Evolutionary conservation across 2,113 vertebrate genomes (phyloP), one percentile per base, ranked within the genome.

Genomic region (Malurus alboscapulatus): DNA sequence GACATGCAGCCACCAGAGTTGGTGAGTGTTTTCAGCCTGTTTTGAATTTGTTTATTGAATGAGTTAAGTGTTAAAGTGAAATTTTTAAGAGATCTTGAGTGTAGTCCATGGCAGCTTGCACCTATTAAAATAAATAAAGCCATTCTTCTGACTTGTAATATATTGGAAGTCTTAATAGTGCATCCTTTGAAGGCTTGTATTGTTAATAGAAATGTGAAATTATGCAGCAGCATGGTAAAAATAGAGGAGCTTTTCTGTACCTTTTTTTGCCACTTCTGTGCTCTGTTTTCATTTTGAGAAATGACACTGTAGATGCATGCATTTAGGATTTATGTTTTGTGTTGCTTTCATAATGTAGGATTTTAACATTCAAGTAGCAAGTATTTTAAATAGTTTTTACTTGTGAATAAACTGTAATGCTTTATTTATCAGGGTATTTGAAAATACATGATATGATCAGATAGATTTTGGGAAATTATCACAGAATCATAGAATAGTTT

Each of bases 1-100:
- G 97, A 97, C 75, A 97, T 97, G 93, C 96, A 97, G 45, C 95
- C 97, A 14, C 97, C 97, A 44, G 97, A 97, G 58, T 0, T 97
- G 96, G 96, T 97, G 47, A 96, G 96, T 96, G 12, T 47, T 34
- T 61, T 51, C 34, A 45, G 0, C 9, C 14, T 83, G 42, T 47
- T 63, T 58, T 54, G 45, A 40, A 78, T 18, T 96, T 36, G 36
- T 8, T n/a, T 76, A 20, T 48, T 77, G 36, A 54, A 40, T 32
- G 25, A 40, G 5, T 29, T 34, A 44, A 61, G 16, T 29, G 21
- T 4, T 72, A 59, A 27, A 5, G 1, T 19, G 21, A 7, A 13
- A 8, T 67, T 72, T 36, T 50, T 32, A 54, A 30, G 13, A 40
- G 12, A 36, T 63, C 9, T 50, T 40, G 12, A 66, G 11, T 27